Conservation (phyloP, 1,140 invertebrate species). For the Gryon sp. region DNA sequence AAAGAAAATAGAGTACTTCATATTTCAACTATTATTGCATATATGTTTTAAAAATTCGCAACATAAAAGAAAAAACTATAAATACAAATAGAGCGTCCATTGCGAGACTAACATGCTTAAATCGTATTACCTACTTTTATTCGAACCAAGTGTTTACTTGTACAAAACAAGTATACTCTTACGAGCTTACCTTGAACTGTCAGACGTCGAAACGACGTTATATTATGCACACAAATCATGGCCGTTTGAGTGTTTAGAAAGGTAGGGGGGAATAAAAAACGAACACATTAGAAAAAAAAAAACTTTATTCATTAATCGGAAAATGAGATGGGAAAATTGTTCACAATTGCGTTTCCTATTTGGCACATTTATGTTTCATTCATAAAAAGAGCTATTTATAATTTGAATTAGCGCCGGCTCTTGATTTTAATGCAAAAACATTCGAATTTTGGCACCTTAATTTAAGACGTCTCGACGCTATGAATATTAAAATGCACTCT, state of each 20-base stretch:
- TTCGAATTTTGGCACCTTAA: conserved; percentile 4
- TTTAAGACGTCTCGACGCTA: conserved; percentile 23
- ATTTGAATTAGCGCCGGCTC: background rate
- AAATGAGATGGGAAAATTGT: conserved; percentile 8
- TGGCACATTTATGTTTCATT: background rate
- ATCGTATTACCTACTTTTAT: conserved; percentile 6
- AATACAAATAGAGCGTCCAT: background rate
- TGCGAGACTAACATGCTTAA: background rate
- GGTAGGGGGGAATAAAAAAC: no score
- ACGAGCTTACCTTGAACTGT: conserved; percentile 61
- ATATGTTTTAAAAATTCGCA: no score
- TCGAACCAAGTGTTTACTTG: conserved; percentile 15
- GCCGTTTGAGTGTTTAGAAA: conserved; percentile 1
- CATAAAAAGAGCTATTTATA: no score
- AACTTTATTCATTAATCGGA: conserved; percentile 16
- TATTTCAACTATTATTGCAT: no score
- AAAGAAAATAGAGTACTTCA: no score
- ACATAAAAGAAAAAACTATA: background rate
- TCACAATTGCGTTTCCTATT: no score
- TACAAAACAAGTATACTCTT: conserved; percentile 32
- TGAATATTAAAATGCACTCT: conserved; percentile 27
- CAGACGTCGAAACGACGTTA: conserved; percentile 50
- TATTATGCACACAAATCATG: conserved; percentile 37
- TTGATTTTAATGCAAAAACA: background rate
- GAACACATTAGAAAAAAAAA: conserved; percentile 3